Evolutionary conservation across 2,888 invertebrate genomes (phyloP).

Genomic region (Drosophila ustulata): DNA sequence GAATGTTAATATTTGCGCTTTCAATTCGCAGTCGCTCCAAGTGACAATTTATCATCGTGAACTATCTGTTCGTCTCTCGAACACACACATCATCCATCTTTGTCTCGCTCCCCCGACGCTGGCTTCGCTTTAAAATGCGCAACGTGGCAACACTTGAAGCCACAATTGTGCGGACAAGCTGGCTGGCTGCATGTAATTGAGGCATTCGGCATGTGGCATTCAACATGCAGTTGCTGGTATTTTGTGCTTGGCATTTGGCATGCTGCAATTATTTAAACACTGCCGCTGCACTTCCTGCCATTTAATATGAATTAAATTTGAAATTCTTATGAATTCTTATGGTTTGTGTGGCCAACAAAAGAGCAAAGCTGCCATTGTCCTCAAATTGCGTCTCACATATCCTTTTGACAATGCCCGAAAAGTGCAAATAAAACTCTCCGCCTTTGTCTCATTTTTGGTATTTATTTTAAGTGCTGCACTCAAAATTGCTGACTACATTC

Average conservation of each 20-base stretch:
- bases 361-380: slow-evolving; percentile 48
- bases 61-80: slow-evolving; percentile 20
- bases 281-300: slow-evolving; percentile 63
- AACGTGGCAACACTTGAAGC: slow-evolving; percentile 24
- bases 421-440: slow-evolving; percentile 42
- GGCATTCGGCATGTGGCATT: slow-evolving; percentile 30
- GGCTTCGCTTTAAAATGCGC: slow-evolving; percentile 33
- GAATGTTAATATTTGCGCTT: slow-evolving; percentile 76
- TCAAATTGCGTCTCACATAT: slow-evolving; percentile 24
- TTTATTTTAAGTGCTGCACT: slow-evolving; percentile 35
- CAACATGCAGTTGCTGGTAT: slow-evolving; percentile 5
- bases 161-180: slow-evolving; percentile 27
- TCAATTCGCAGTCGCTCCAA: slow-evolving; percentile 63
- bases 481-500: slow-evolving; percentile 37
- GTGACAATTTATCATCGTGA: slow-evolving; percentile 59
- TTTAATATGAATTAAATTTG: slow-evolving; percentile 73
- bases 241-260: neutral
- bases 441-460: slow-evolving; percentile 30
- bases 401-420: slow-evolving; percentile 45
- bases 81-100: neutral
- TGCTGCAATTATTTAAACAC: slow-evolving; percentile 66
- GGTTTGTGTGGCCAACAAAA: slow-evolving; percentile 42
- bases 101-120: neutral
- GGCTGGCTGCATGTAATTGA: slow-evolving; percentile 38
- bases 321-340: slow-evolving; percentile 61